Evolutionary conservation across 37 sponge, comb jelly and placozoan genomes (phyloP), one percentile per base, ranked within the genome.

Genomic region (Tethya wilhelma): DNA sequence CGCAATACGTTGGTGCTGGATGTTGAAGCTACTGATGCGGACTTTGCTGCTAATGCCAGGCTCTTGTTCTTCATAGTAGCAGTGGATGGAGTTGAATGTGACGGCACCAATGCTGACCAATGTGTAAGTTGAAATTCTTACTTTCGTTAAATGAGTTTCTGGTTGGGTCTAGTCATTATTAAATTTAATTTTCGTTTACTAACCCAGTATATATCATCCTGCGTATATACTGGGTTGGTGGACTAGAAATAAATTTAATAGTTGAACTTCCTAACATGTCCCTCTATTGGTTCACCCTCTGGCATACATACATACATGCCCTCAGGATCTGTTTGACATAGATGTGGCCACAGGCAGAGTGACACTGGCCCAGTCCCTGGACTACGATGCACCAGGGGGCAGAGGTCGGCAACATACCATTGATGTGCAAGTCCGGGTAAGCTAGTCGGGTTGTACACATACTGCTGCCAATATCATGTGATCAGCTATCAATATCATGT

Each of bases 21-120:
- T 6, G 71, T 56, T 23, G 43, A 36, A 20, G 85, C 78, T 17
- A 69, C 69, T 77, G 78, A 84, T 56, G 62, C 42, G 7, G 85
- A 84, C 32, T 9, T 2, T 38, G 75, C 41, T 9, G 40, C 23
- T 33, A 75, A 75, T 36, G 60, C 29, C 22, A 39, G 38, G 23
- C 2, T 75, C 6, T 36, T n/a, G n/a, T 75, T 38, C 41, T 34
- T 3, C 40, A 28, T 75, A 2, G n/a, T 1, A 14, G 0, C 73
- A 0, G 62, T 75, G 19, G 41, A 22, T 42, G 63, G 28, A 60
- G 22, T 7, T 17, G 7, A 6, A 6, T 60, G 63, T 12, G n/a
- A n/a, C n/a, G n/a, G n/a, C n/a, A n/a, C n/a, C n/a, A n/a, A n/a
- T n/a, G 28, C 26, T n/a, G 28, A 60, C 28, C 6, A 25, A 20